Evolutionary conservation across 1,140 invertebrate species (phyloP), one percentile per base, ranked within the genome.

Genomic region (Ostrea edulis): DNA sequence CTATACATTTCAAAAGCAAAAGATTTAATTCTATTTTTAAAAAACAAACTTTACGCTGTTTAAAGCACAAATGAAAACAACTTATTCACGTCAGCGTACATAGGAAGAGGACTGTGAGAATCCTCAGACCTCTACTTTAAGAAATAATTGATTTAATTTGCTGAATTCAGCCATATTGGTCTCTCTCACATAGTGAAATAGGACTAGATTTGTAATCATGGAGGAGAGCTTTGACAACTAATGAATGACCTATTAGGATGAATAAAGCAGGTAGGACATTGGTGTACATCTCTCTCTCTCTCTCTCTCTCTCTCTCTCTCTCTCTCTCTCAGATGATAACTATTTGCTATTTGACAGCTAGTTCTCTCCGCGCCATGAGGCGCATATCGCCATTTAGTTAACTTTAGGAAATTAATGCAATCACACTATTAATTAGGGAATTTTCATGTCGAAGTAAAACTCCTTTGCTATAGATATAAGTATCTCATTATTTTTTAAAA

Each of bases 31-130:
- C n/a, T 62, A 17, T 5, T n/a, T 17, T 62, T n/a, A 20, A 62
- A n/a, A 17, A 20, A 62, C 9, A 14, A 8, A 20, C 58, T n/a
- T 62, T 62, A 7, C n/a, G 14, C 58, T 62, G 7, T 62, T 62
- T 62, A 14, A 62, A 62, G n/a, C 58, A 62, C 58, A 62, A 62
- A 62, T 62, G 58, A 62, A 62, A 62, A 62, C 58, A 62, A 62
- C 9, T n/a, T 62, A n/a, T 62, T 20, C 0, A n/a, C 3, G 14
- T 14, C n/a, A 14, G n/a, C 58, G 12, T 5, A 62, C 7, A 62
- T 12, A 62, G 58, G 12, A 14, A 62, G 5, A 44, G 5, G 35
- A 5, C 35, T 44, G 35, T n/a, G 58, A 12, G 58, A 62, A 62
- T 62, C 58, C n/a, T 17, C 58, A n/a, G 58, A 14, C 12, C n/a